Evolutionary conservation across 1,140 invertebrate genomes (phyloP).

Genomic region (Zaprionus kolodkinae): DNA sequence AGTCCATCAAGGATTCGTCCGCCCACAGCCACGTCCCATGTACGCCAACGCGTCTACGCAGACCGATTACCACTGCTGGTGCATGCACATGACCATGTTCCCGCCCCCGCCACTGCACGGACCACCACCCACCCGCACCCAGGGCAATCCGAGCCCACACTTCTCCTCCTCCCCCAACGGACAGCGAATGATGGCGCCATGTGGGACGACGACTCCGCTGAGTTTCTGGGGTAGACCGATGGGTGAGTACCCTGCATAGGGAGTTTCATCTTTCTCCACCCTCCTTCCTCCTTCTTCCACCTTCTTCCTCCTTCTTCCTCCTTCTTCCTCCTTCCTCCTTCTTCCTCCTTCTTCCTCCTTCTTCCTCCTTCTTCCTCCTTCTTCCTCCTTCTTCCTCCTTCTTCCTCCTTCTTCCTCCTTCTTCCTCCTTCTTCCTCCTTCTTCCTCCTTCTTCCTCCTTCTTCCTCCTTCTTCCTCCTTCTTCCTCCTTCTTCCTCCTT

Average conservation of each 20-base stretch:
- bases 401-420: too few species aligned
- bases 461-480: too few species aligned
- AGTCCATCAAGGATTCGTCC: too few species aligned
- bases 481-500: too few species aligned
- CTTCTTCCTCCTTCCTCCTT: too few species aligned
- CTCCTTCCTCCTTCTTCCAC: too few species aligned
- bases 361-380: too few species aligned
- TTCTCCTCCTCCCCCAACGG: not conserved
- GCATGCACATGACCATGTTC: constrained; percentile 36
- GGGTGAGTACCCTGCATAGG: constrained; percentile 18
- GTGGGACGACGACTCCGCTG: not conserved
- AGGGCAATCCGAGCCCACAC: not conserved
- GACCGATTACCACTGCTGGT: constrained; percentile 52
- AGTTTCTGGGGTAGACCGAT: constrained; percentile 50
- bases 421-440: too few species aligned
- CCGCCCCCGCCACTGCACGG: constrained; percentile 22
- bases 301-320: too few species aligned
- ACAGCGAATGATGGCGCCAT: constrained; percentile 30
- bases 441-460: too few species aligned
- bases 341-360: too few species aligned
- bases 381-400: too few species aligned
- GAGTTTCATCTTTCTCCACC: not conserved
- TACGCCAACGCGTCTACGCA: constrained; percentile 34
- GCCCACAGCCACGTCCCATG: constrained; percentile 20
- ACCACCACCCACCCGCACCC: not conserved